phyloP scores from a whole-genome alignment of 2,888 invertebrate genomes.

The Drosophila histrio region DNA sequence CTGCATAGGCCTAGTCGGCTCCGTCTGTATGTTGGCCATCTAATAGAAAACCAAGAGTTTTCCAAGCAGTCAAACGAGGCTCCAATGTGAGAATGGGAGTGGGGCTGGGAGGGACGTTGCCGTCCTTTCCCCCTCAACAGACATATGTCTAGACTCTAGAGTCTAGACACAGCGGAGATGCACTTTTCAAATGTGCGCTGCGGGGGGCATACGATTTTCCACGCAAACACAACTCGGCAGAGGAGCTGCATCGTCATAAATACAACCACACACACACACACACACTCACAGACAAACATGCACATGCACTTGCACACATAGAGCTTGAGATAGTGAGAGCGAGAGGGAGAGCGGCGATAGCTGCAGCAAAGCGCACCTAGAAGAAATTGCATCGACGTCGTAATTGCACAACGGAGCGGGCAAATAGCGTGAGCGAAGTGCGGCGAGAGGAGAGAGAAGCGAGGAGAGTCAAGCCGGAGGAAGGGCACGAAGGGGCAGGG shows the following conservation, averaged over 20 bases:
- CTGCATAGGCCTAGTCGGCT: constrained; percentile 35
- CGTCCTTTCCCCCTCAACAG: not conserved
- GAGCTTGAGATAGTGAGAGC: constrained; percentile 43
- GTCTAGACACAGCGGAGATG: constrained; percentile 52
- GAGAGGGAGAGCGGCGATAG: constrained; percentile 36
- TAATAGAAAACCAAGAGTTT: constrained; percentile 74
- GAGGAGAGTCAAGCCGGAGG: not conserved
- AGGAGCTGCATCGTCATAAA: constrained; percentile 62
- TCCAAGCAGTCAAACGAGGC: constrained; percentile 77
- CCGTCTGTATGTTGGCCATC: constrained; percentile 41
- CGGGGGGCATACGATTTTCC: constrained; percentile 68
- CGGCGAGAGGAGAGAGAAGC: not conserved
- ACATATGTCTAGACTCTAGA: no score
- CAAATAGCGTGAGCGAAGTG: constrained; percentile 3
- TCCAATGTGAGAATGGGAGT: constrained; percentile 18
- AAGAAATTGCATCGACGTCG: constrained; percentile 73
- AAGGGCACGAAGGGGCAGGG: not conserved
- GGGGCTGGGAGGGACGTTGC: not conserved
- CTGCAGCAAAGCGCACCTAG: constrained; percentile 70
- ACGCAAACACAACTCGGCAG: constrained; percentile 54
- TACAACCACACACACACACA: constrained; percentile 23
- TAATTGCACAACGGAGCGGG: constrained; percentile 48
- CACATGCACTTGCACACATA: not conserved
- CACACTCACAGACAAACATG: constrained; percentile 1
- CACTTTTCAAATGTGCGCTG: constrained; percentile 77